Percentiles rank a stretch among this genome's conserved stretches.
Evolutionary conservation across 64 coral and sea anemone species (phyloP).

Genomic region (Pocillopora verrucosa): DNA sequence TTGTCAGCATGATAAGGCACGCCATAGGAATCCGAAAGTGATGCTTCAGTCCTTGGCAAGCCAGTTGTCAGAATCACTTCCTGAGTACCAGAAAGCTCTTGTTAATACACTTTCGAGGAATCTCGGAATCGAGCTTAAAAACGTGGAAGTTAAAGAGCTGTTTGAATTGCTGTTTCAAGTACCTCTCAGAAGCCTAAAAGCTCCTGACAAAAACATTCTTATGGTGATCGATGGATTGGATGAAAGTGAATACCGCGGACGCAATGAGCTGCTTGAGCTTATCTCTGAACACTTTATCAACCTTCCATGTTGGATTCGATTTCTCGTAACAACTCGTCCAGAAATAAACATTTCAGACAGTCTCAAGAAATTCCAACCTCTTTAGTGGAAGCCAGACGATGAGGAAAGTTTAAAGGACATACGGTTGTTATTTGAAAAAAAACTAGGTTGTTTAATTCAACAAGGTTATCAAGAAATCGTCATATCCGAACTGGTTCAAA

Average conservation of each 20-base stretch:
- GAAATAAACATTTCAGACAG: background rate
- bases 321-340: slow-evolving; percentile 45
- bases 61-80: too few relatives aligned
- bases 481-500: slow-evolving; percentile 8
- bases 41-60: too few relatives aligned
- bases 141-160: slow-evolving; percentile 49
- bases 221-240: slow-evolving; percentile 43
- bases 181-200: background rate
- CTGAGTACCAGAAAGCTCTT: too few relatives aligned
- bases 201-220: background rate
- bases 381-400: background rate
- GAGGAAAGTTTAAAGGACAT: background rate
- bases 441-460: background rate
- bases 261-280: background rate
- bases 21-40: too few relatives aligned
- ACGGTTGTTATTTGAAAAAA: background rate
- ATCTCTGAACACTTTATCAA: background rate
- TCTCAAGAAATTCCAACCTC: background rate
- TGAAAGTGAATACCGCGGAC: slow-evolving; percentile 15
- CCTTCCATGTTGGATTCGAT: slow-evolving; percentile 22
- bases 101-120: background rate
- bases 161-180: slow-evolving; percentile 40
- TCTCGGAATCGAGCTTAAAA: background rate
- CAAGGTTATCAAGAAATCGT: background rate
- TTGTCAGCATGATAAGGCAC: too few relatives aligned